A percentile compares a stretch with the other conserved stretches of the same genome.
phyloP scores from a whole-genome alignment of 2,888 invertebrate genomes.

The Pachliopta kotzebuea region DNA sequence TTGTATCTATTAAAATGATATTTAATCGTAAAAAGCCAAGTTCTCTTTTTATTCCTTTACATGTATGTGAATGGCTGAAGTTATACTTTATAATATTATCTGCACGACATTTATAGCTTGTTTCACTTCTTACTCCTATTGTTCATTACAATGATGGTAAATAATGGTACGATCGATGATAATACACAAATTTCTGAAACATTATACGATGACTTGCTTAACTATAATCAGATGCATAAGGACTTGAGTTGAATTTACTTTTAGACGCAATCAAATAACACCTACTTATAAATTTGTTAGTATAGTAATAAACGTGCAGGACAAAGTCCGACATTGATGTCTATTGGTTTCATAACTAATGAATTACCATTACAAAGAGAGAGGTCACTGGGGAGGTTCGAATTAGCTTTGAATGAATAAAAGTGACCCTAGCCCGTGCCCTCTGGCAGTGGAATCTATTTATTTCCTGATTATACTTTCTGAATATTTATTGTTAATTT shows the following conservation, averaged over 20 bases:
- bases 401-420: slow-evolving; percentile 62
- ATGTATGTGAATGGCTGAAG: no score
- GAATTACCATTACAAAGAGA: slow-evolving; percentile 49
- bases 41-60: not conserved
- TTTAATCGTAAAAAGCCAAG: not conserved
- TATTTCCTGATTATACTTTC: slow-evolving; percentile 38
- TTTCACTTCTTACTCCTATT: no score
- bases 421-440: slow-evolving; percentile 40
- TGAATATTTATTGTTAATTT: slow-evolving; percentile 19
- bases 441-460: slow-evolving; percentile 32
- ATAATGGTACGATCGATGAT: no score
- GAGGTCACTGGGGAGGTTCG: slow-evolving; percentile 46
- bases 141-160: no score
- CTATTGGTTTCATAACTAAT: slow-evolving; percentile 51
- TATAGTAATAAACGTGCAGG: slow-evolving; percentile 6
- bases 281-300: not conserved
- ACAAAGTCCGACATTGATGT: slow-evolving; percentile 30
- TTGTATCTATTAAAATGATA: not conserved
- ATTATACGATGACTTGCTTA: no score
- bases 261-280: no score
- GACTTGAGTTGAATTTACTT: no score
- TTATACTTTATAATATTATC: no score
- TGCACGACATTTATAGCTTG: no score
- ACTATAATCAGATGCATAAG: no score
- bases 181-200: no score